These are phyloP conservation scores for Apistogramma diplotaenia DNA, from an alignment of 2,113 vertebrate species.

Conservation along the genomic window DNA sequence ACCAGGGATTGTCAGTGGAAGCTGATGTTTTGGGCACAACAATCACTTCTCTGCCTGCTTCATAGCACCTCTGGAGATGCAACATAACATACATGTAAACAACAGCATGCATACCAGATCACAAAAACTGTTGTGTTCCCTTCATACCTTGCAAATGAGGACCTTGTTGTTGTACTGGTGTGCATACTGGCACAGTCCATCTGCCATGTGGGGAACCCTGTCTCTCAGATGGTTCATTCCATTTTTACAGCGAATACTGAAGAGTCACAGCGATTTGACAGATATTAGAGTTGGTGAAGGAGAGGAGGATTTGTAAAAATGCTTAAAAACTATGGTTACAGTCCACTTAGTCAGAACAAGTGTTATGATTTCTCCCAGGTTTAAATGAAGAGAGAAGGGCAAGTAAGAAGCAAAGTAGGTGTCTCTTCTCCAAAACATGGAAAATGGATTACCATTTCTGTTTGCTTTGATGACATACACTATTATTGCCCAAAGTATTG, in stretches of 20 bases:
- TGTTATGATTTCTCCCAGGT: background rate
- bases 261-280: background rate
- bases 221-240: constrained; percentile 85
- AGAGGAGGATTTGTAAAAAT: background rate
- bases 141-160: constrained; percentile 81
- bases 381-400: background rate
- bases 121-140: background rate
- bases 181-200: constrained; percentile 79
- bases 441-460: constrained; percentile 2
- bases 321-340: background rate
- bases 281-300: background rate
- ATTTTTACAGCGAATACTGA: constrained; percentile 80
- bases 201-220: constrained; percentile 76
- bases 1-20: constrained; percentile 79
- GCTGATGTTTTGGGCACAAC: constrained; percentile 82
- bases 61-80: constrained; percentile 77
- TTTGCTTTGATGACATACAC: background rate
- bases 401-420: background rate
- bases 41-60: constrained; percentile 79
- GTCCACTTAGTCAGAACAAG: background rate
- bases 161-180: constrained; percentile 86
- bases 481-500: too few relatives aligned
- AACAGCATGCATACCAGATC: background rate
- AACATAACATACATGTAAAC: background rate
- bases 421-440: background rate